Evolutionary conservation across 2,888 invertebrate species (phyloP).

Genomic region (Altica lythri): DNA sequence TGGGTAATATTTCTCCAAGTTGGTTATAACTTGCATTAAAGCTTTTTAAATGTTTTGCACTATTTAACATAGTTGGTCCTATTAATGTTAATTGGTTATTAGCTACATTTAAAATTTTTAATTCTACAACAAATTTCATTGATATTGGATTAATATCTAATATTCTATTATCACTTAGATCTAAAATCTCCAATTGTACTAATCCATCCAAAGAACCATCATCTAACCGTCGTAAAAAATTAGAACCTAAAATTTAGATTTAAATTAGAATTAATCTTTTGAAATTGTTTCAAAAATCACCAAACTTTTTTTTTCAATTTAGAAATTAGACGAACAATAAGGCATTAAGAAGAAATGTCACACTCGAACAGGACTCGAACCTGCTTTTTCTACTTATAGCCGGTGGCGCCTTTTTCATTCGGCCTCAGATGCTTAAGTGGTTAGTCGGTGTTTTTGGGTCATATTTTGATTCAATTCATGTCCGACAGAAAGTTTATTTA

Average conservation of each 20-base stretch:
- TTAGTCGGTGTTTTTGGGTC: no score
- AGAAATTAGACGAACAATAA: no score
- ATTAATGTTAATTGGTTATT: constrained; percentile 77
- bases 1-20: constrained; percentile 69
- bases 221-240: constrained; percentile 72
- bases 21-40: constrained; percentile 73
- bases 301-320: no score
- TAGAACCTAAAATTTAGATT: constrained; percentile 63
- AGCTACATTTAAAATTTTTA: constrained; percentile 74
- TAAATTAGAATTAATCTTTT: not conserved
- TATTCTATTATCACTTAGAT: constrained; percentile 76
- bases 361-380: no score
- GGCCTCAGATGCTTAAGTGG: no score
- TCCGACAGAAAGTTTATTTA: no score
- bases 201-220: constrained; percentile 73
- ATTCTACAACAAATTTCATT: constrained; percentile 65
- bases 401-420: no score
- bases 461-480: no score
- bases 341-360: no score
- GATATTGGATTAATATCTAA: constrained; percentile 68
- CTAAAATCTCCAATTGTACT: constrained; percentile 70
- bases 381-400: no score
- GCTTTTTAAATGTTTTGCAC: constrained; percentile 14
- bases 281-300: no score
- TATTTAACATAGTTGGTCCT: constrained; percentile 66